Percentiles rank a stretch among this genome's conserved stretches.
phyloP scores from a whole-genome alignment of 2,888 invertebrate species.

The Camponotus fellah region DNA sequence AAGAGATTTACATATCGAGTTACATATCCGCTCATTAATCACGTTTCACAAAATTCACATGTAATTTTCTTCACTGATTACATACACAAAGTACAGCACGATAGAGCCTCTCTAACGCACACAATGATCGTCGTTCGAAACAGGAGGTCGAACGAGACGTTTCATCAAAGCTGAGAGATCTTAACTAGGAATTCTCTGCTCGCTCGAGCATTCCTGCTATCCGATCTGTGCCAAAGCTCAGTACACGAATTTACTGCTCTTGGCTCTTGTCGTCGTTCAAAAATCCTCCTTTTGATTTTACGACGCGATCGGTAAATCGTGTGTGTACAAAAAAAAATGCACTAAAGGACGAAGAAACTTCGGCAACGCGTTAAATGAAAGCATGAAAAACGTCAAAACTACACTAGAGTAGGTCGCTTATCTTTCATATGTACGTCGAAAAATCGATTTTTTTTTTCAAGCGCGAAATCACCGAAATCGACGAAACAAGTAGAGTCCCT shows the following conservation, averaged over 20 bases:
- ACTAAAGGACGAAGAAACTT: neutral
- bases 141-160: conserved; percentile 1
- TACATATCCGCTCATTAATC: neutral
- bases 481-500: neutral
- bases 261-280: neutral
- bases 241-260: neutral
- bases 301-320: neutral
- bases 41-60: conserved; percentile 30
- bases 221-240: neutral
- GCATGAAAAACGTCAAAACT: neutral
- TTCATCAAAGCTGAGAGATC: conserved; percentile 16
- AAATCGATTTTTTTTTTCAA: neutral
- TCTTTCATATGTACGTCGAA: neutral
- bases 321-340: neutral
- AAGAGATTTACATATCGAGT: too few relatives aligned
- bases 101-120: conserved; percentile 17
- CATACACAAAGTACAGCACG: conserved; percentile 9
- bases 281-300: neutral
- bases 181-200: neutral
- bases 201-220: neutral
- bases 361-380: neutral
- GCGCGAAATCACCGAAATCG: neutral
- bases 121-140: conserved; percentile 8
- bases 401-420: neutral
- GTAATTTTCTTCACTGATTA: conserved; percentile 32